Evolutionary conservation across 2,797 vertebrate genomes (phyloP), one percentile per base, ranked within the genome.

Genomic region (Alauda arvensis): DNA sequence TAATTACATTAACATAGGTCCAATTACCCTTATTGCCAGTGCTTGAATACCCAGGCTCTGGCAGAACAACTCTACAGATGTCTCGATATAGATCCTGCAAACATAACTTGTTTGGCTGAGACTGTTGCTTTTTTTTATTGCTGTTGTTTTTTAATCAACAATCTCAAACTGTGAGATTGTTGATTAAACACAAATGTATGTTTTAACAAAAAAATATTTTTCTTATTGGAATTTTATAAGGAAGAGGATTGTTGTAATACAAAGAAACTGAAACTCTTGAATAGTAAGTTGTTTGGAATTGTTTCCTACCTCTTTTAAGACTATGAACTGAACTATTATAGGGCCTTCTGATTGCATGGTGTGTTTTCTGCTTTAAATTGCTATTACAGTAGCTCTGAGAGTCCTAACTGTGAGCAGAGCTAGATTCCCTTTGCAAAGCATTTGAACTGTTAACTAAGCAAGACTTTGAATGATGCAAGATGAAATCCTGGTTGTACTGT

Each of bases 281-380:
- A 57, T 70, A 72, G 5, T 40, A 52, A 61, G 34, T 87, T 86
- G 42, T 75, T 85, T 57, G 43, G 48, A 77, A 75, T 89, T 68
- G 24, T 84, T 89, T 65, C 68, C 28, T 78, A 28, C 28, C 11
- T 76, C 43, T 84, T 60, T 49, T 53, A 79, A 68, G 39, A 42
- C 25, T 86, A 9, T 6, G 31, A 76, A 52, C 49, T 2, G 3
- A 40, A 75, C 53, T 87, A 18, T 88, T 94, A 20, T 23, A 39
- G 84, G 60, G 85, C 62, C 24, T 77, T 83, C 56, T 85, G 77
- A 76, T 81, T 83, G 81, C 59, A 33, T 66, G 37, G 17, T 89
- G 46, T 42, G 29, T 80, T 86, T 88, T 85, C 63, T 83, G 65
- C 80, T 94, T 91, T 78, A 76, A 85, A 70, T 88, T 81, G 63